phyloP scores from a whole-genome alignment of 2,888 invertebrate species.

The Spisula subtruncata region DNA sequence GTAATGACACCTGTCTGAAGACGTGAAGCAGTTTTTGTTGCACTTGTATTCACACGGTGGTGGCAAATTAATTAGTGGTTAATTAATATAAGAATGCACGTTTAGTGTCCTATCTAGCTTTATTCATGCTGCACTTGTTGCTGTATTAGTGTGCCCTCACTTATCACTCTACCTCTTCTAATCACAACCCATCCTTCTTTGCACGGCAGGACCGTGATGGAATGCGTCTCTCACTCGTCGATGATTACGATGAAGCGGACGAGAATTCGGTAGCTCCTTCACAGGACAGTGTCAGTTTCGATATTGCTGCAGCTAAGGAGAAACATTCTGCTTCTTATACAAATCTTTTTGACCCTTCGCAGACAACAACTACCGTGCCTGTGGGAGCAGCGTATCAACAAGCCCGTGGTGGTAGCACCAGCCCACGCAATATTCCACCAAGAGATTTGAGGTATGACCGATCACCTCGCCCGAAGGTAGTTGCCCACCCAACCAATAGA shows the following conservation, averaged over 20 bases:
- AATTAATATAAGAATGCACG: constrained; percentile 12
- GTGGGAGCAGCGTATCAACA: constrained; percentile 51
- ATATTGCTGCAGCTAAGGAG: constrained; percentile 73
- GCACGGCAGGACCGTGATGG: constrained; percentile 73
- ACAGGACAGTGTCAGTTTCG: constrained; percentile 74
- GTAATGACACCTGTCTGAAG: constrained; percentile 70
- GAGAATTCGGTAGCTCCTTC: constrained; percentile 78
- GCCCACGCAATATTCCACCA: constrained; percentile 6
- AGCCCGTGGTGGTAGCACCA: constrained; percentile 29
- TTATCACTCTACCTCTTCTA: constrained; percentile 65
- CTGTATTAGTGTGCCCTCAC: constrained; percentile 54
- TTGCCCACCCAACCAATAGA: constrained; percentile 18
- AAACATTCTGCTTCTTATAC: constrained; percentile 83
- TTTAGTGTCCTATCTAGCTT: constrained; percentile 34
- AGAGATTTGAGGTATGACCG: constrained; percentile 56
- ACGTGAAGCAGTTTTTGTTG: constrained; percentile 25
- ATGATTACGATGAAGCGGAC: constrained; percentile 77
- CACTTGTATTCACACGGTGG: constrained; percentile 43
- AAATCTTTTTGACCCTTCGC: constrained; percentile 84
- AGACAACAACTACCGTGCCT: constrained; percentile 40
- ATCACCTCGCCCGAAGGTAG: constrained; percentile 67
- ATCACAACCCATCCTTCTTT: constrained; percentile 67
- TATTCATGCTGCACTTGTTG: constrained; percentile 40
- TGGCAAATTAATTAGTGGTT: constrained; percentile 17
- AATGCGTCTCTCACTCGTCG: constrained; percentile 71